These are phyloP conservation scores for Cygnus olor DNA, from an alignment of 2,797 vertebrate genomes.

Conservation along the genomic window DNA sequence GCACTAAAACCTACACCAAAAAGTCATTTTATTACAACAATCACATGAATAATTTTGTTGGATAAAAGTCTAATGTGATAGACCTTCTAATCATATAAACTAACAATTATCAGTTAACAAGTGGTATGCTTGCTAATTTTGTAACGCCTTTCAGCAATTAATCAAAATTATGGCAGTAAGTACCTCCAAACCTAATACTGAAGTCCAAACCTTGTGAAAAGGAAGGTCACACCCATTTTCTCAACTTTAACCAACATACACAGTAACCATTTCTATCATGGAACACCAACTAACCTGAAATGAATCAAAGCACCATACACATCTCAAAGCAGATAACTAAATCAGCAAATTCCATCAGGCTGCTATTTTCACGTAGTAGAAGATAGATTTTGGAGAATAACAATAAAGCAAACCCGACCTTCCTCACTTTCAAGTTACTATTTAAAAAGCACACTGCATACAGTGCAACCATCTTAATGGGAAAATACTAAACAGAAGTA, in stretches of 20 bases:
- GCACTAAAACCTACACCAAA: background rate
- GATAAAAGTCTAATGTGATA: background rate
- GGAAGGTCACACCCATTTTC: background rate
- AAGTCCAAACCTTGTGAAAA: background rate
- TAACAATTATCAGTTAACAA: background rate
- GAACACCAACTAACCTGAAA: background rate
- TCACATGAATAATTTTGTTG: background rate
- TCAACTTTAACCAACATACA: background rate
- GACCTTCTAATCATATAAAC: background rate
- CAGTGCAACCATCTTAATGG: background rate
- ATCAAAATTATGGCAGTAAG: background rate
- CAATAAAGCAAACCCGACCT: background rate
- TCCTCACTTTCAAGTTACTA: background rate
- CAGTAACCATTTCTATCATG: background rate
- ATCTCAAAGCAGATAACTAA: background rate
- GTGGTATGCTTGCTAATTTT: background rate
- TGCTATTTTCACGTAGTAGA: background rate
- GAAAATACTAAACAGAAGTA: background rate
- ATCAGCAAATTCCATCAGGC: background rate
- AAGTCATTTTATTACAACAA: background rate
- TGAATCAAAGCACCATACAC: background rate
- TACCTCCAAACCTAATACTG: background rate
- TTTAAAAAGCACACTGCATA: background rate
- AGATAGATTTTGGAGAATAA: background rate
- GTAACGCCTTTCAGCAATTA: background rate